Percentiles rank a stretch among this genome's conserved stretches.
phyloP scores from a whole-genome alignment of 1,140 invertebrate species.

The Rhopalosiphum maidis region DNA sequence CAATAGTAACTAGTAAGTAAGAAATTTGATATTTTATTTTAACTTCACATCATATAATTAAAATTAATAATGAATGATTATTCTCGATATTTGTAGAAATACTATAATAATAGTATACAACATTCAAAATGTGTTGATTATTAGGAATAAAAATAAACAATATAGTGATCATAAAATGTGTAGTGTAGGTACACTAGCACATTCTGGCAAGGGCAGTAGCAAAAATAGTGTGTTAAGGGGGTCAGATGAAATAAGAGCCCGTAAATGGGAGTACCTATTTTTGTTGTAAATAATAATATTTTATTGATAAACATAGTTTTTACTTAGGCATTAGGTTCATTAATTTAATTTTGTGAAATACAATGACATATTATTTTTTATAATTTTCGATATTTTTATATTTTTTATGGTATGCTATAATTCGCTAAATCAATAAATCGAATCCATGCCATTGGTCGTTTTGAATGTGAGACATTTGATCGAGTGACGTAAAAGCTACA shows the following conservation, averaged over 20 bases:
- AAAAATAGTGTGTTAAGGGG: neutral
- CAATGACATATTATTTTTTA: neutral
- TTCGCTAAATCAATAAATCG: neutral
- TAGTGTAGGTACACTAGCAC: neutral
- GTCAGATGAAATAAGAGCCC: neutral
- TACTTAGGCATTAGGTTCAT: neutral
- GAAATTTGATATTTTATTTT: neutral
- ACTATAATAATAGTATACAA: neutral
- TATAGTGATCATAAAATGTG: neutral
- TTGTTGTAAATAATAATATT: neutral
- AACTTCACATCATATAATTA: no score
- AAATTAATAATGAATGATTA: neutral
- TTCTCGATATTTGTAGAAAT: neutral
- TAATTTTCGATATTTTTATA: neutral
- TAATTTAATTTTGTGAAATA: neutral
- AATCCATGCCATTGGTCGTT: neutral
- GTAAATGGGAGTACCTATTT: neutral
- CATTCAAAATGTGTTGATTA: neutral
- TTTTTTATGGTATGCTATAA: neutral
- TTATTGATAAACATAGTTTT: neutral
- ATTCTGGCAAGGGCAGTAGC: neutral
- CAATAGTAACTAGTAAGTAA: neutral
- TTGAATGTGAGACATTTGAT: neutral
- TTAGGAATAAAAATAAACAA: neutral
- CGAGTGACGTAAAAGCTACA: slow-evolving; percentile 52